Evolutionary conservation across 1,140 invertebrate genomes (phyloP).

Genomic region (Heliconius nattereri): DNA sequence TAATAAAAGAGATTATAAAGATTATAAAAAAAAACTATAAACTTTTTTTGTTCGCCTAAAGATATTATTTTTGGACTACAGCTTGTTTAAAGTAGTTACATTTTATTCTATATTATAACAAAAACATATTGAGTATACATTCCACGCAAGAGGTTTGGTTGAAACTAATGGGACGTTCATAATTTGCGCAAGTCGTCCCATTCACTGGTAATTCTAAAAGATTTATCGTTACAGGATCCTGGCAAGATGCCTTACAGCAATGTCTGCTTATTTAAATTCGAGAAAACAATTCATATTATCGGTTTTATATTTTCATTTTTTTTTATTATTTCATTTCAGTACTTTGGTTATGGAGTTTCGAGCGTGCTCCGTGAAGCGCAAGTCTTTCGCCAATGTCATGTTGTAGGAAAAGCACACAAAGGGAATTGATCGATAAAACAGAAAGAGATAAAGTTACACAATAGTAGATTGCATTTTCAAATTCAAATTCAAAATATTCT

Average conservation of each 20-base stretch:
- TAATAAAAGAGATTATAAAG: background rate
- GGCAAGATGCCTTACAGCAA: constrained; percentile 76
- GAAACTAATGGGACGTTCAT: constrained; percentile 74
- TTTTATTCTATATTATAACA: background rate
- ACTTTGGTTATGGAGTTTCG: too few species aligned
- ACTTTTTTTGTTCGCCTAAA: background rate
- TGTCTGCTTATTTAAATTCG: constrained; percentile 55
- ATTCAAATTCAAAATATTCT: too few species aligned
- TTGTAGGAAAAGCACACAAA: too few species aligned
- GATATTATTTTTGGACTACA: background rate
- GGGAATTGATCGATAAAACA: too few species aligned
- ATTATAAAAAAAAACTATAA: background rate
- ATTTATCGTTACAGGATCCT: constrained; percentile 74
- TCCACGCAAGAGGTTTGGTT: constrained; percentile 54
- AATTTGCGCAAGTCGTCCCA: constrained; percentile 69
- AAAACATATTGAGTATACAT: constrained; percentile 9
- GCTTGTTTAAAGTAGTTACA: background rate
- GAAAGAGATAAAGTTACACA: too few species aligned
- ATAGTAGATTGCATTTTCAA: too few species aligned
- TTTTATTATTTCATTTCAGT: background rate
- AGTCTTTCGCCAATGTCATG: too few species aligned
- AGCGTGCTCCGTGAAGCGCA: too few species aligned
- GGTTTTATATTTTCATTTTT: constrained; percentile 11
- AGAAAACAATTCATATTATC: constrained; percentile 49
- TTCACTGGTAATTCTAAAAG: constrained; percentile 68